Base-by-base conservation (phyloP, 2,797 vertebrate genomes). In the Astyanax mexicanus region DNA sequence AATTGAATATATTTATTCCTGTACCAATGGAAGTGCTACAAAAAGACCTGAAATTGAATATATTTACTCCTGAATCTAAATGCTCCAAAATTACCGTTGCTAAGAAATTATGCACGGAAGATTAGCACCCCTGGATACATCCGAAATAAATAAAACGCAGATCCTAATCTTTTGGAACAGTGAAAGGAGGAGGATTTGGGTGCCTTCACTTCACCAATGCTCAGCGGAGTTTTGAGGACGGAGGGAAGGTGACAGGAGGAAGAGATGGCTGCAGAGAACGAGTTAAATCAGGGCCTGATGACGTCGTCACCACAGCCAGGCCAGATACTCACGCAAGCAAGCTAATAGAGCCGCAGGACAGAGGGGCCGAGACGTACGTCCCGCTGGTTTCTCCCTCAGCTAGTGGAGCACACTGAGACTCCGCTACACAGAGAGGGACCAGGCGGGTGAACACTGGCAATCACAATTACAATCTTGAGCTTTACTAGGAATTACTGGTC, bases 251-350 rank as follows among this genome's bases (percentile, higher is more conserved):
- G 92, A 75, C 85, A 81, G 74, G 77, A 29, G 89, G 23, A 9
- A 84, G 88, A 84, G 84, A 86, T 90, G 78, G 91, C 89, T 86
- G 88, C 57, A 80, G 91, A 82, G 90, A 92, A 91, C 80, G 88
- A 90, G 91, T 93, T 93, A 93, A 93, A 92, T 93, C 91, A 91
- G 86, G 77, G 87, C 84, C 81, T 85, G 71, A 74, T 88, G 84
- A 88, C 84, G 84, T 91, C 88, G 89, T 60, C 60, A 86, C 82
- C 83, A 85, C 47, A 80, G 88, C 78, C 81, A 86, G 86, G 87
- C 82, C 89, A 86, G 84, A 86, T 84, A 85, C 87, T 90, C 88
- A 92, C 85, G 85, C 90, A 84, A 91, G 70, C 85, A 81, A 86
- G 83, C 81, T 87, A 84, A 92, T 91, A 88, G 88, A 89, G 88